Base-by-base conservation (phyloP, 1,140 invertebrate species). In the Hyles vespertilio region DNA sequence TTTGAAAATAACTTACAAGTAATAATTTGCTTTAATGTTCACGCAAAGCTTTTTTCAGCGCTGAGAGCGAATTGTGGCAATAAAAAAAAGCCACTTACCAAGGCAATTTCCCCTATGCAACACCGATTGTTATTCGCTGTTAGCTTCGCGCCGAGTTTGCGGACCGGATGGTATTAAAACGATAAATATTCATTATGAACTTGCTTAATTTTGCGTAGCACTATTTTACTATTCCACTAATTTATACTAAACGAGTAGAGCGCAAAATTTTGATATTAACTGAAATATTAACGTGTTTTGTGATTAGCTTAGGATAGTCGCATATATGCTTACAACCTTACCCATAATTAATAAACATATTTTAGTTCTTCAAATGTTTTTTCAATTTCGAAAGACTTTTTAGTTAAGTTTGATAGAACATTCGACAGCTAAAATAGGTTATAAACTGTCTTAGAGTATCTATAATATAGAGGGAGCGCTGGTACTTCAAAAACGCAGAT, bases 161-260 rank as follows among this genome's bases (percentile, higher is more conserved):
- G 74, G 78, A 81, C 77, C 83, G 74, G 72, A 67, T 61, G 63
- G 77, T 85, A 87, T 87, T 87, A 87, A 87, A 84, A 59, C 81
- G 60, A 84, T 87, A 87, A 87, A 87, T 85, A 85, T 85, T 82
- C 81, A 84, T 87, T 87, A 84, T 81, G 77, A 87, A 82, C 77
- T 85, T 79, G 74, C 77, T 84, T 84, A 84, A 87, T 83, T 81
- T 77, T 70, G 68, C 74, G 79, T 67, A 75, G 69, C 73, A 78
- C 70, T 86, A 77, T 77, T 80, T 84, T 79, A 80, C 73, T 83
- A 79, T 79, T 82, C 72, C 69, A 74, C 70, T 79, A 83, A 81
- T 81, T 84, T 76, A 67, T 76, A 63, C 71, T 76, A 75, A 77
- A 75, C 70, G 55, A 61, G 66, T 57, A 62, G 56, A 52, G 51